Conservation (phyloP, 1,140 invertebrate species). For the Eufriesea mexicana region DNA sequence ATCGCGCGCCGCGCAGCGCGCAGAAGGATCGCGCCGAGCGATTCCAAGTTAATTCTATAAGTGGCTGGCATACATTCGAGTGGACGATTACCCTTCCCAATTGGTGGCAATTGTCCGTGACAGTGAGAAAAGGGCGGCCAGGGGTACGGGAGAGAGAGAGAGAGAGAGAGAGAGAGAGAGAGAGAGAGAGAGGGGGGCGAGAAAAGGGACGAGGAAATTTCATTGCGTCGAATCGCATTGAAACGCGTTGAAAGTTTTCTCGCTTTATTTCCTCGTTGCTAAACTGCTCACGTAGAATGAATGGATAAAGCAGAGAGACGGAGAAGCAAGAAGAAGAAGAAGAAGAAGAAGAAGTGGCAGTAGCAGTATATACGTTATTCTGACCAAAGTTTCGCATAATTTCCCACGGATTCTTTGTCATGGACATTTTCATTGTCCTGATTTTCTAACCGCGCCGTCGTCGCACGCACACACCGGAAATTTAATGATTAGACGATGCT, state of each 20-base stretch:
- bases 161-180: too few species aligned
- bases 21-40: background rate
- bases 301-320: conserved; percentile 58
- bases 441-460: background rate
- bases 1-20: background rate
- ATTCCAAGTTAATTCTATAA: conserved; percentile 36
- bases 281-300: conserved; percentile 67
- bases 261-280: conserved; percentile 61
- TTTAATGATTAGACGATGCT: conserved; percentile 64
- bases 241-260: conserved; percentile 65
- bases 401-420: conserved; percentile 52
- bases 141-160: background rate
- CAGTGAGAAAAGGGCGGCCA: conserved; percentile 12
- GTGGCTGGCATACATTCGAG: conserved; percentile 40
- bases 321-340: background rate
- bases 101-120: conserved; percentile 43
- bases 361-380: conserved; percentile 34
- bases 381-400: conserved; percentile 48
- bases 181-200: background rate
- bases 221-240: conserved; percentile 50
- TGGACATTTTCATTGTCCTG: background rate
- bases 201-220: conserved; percentile 11
- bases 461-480: conserved; percentile 26
- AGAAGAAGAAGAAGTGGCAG: background rate
- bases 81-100: conserved; percentile 40